Percentiles rank a stretch among this genome's conserved stretches.
phyloP scores from a whole-genome alignment of 2,113 vertebrate species.

The Hippocampus barbouri region DNA sequence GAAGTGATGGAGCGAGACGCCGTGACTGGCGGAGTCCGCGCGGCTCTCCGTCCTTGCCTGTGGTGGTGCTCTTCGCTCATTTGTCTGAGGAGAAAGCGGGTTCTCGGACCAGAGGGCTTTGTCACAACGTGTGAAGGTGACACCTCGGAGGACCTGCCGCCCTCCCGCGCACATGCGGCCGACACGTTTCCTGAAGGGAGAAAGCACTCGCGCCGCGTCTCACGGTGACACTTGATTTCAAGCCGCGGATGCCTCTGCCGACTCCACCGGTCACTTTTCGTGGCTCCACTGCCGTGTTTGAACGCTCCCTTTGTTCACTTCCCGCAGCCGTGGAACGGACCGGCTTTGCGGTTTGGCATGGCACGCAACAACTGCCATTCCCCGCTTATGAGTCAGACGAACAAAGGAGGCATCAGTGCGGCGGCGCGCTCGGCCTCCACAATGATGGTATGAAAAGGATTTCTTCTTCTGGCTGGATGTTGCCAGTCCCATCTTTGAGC shows the following conservation, averaged over 20 bases:
- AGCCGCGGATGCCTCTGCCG: conserved; percentile 31
- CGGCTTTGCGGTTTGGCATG: conserved; percentile 61
- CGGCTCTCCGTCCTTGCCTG: conserved; percentile 67
- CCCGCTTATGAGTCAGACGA: conserved; percentile 64
- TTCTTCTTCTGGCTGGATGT: conserved; percentile 24
- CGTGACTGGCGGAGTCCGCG: conserved; percentile 47
- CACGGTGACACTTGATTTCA: conserved; percentile 59
- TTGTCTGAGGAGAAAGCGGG: conserved; percentile 45
- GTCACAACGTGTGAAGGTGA: conserved; percentile 69
- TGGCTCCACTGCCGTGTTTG: conserved; percentile 40
- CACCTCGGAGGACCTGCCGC: conserved; percentile 63
- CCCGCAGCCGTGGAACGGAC: conserved; percentile 46
- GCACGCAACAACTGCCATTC: conserved; percentile 64
- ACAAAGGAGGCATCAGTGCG: conserved; percentile 66
- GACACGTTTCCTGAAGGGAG: conserved; percentile 56
- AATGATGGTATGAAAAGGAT: conserved; percentile 52
- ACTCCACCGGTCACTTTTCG: conserved; percentile 36
- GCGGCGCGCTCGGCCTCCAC: conserved; percentile 36
- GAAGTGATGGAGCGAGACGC: conserved; percentile 66
- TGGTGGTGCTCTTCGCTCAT: conserved; percentile 65
- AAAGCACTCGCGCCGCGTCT: conserved; percentile 51
- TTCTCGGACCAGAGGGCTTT: conserved; percentile 62
- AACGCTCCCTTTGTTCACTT: conserved; percentile 64
- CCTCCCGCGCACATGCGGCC: conserved; percentile 41
- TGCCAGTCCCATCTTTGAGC: conserved; percentile 26